These are phyloP conservation scores for Asobara japonica DNA, from an alignment of 1,140 invertebrate species.

Conservation along the genomic window DNA sequence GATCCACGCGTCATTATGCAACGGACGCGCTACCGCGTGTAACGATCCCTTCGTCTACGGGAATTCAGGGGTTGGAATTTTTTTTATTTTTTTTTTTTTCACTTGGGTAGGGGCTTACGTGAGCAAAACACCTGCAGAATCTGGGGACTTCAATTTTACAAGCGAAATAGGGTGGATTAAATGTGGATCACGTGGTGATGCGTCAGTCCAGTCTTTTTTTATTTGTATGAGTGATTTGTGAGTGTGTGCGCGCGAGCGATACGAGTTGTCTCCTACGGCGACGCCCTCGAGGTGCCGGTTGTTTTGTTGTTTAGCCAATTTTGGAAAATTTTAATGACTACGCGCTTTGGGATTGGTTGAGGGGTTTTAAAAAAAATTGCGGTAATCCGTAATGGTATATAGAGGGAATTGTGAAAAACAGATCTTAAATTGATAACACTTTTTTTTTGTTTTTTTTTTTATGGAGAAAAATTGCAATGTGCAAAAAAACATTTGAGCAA, in stretches of 20 bases:
- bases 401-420: too few species aligned
- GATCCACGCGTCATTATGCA: conserved; percentile 54
- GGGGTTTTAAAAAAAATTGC: background rate
- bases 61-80: too few species aligned
- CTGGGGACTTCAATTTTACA: too few species aligned
- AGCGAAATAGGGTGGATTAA: background rate
- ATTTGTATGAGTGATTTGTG: too few species aligned
- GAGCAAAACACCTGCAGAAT: background rate
- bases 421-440: too few species aligned
- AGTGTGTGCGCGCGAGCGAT: too few species aligned
- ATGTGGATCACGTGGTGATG: conserved; percentile 51
- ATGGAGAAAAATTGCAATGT: too few species aligned
- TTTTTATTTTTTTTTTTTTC: too few species aligned
- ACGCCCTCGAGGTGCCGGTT: conserved; percentile 25
- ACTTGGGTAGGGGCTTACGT: conserved; percentile 11
- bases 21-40: conserved; percentile 35
- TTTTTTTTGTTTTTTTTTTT: too few species aligned
- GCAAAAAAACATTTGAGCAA: too few species aligned
- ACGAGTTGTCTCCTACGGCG: background rate
- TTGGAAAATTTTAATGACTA: background rate
- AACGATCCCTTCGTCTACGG: too few species aligned
- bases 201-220: conserved; percentile 34
- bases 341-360: background rate
- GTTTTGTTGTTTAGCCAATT: conserved; percentile 5
- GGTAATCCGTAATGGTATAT: background rate